Base-by-base conservation (phyloP, 2,888 invertebrate species). In the Plutella xylostella region DNA sequence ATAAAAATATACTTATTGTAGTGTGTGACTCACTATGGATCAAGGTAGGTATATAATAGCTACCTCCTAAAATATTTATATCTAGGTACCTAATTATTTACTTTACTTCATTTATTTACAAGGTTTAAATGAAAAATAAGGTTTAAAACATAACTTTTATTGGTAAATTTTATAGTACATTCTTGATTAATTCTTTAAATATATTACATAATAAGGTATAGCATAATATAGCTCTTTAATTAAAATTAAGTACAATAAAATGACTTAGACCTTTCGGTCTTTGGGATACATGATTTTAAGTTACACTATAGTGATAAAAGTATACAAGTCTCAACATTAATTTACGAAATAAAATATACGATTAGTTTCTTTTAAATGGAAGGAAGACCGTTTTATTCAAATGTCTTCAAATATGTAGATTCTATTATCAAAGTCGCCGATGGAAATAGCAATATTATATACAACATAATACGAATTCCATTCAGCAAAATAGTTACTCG, bases 201-300 rank as follows among this genome's bases (percentile, higher is more conserved):
- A 75, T 71, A 68, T 74, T 77, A 77, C 69, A 77, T 69, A 64
- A 72, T 63, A 73, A 70, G 62, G 60, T 67, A 63, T 70, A 39
- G 22, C 22, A 17, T 17, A 37, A 19, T 18, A 42, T 12, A 42
- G 18, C 9, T 38, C 17, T 17, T 37, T 68, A 72, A 67, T 59
- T 61, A 50, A 48, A 57, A 53, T 69, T 64, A 74, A 63, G 64
- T 69, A 71, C 61, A 70, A 67, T 72, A 72, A 68, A 72, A 78
- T 82, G 80, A 82, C 82, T 82, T 66, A 67, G 79, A 75, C 76
- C 78, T 54, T 45, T 44, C 47, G 78, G 78, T 68, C 79, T 76
- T 76, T 72, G 69, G 72, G n/a, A 40, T 37, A 71, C 55, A 52
- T n/a, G n/a, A 57, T 52, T 66, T 50, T 54, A 55, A 59, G 55